Evolutionary conservation across 2,113 vertebrate species (phyloP).

Genomic region (Australoheros scitulus): DNA sequence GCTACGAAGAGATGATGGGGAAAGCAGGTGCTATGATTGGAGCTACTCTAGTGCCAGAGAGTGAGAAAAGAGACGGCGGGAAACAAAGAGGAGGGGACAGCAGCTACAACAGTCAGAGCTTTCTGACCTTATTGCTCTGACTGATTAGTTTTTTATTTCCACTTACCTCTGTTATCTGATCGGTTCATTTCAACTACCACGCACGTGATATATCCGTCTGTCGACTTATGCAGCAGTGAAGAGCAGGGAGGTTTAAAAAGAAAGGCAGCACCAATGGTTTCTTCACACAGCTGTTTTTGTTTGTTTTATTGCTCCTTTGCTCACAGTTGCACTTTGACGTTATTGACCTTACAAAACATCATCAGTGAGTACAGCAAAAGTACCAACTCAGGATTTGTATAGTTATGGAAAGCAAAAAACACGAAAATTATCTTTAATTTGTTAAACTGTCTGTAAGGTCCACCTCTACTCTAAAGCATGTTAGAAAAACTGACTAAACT

Average conservation of each 20-base stretch:
- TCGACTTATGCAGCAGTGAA: not conserved
- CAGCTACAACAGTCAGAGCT: not conserved
- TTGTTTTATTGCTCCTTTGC: not conserved
- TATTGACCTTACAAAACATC: not conserved
- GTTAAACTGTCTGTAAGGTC: not conserved
- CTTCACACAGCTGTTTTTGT: no score
- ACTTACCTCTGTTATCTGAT: constrained; percentile 45
- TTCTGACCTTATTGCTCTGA: constrained; percentile 44
- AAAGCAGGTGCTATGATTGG: constrained; percentile 76
- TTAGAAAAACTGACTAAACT: not conserved
- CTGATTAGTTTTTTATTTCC: constrained; percentile 49
- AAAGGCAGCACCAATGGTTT: not conserved
- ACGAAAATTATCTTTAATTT: not conserved
- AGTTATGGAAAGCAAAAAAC: not conserved
- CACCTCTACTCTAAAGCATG: not conserved
- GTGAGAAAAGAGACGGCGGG: constrained; percentile 26
- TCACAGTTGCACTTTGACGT: not conserved
- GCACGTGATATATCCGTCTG: not conserved
- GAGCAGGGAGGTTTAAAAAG: not conserved
- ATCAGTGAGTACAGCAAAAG: not conserved
- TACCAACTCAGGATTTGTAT: not conserved
- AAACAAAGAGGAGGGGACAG: constrained; percentile 13
- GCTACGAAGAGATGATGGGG: constrained; percentile 66
- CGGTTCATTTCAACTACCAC: constrained; percentile 34
- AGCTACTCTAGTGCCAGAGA: constrained; percentile 37